Evolutionary conservation across 2,797 vertebrate genomes (phyloP), one percentile per base, ranked within the genome.

Genomic region (Cottoperca gobio): DNA sequence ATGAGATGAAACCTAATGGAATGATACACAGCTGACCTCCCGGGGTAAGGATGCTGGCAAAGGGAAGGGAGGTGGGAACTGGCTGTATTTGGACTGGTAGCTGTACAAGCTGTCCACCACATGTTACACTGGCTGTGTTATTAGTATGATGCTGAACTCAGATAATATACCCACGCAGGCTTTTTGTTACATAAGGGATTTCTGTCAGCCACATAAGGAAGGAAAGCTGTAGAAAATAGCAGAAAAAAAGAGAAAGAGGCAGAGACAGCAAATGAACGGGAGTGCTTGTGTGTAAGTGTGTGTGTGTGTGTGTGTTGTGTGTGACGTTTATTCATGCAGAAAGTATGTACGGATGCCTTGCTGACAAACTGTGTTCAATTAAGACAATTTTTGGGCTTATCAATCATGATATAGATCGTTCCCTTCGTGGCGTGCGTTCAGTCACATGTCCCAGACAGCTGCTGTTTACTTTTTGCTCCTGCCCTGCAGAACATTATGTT

Each of bases 371-470:
- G 68, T 84, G 71, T 89, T 93, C 82, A 91, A 91, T 93, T 89
- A 92, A 72, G 69, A 49, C 82, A 11, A 89, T 88, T 86, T 83
- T 81, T 82, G 74, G 73, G 75, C 88, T 88, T 91, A 91, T 94
- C 92, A 92, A 86, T 95, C 92, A 93, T 67, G 79, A 91, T 86
- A 63, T 28, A 73, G 85, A 81, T 89, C 64, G 57, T 85, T 91
- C 82, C 57, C 78, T 43, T 55, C 58, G 84, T 83, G 78, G 66
- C 23, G 4, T 50, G 19, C 17, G 16, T 72, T 69, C 62, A 46
- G 81, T 91, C 88, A 91, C 88, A 86, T 89, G 86, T 73, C 78
- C 70, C 13, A 46, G 54, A 76, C 89, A 89, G 78, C 75, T 87
- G 86, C 76, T 78, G 63, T 78, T 81, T 71, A 76, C 64, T 65